These are phyloP conservation scores for Selenia dentaria DNA, from an alignment of 2,888 invertebrate genomes.

Conservation along the genomic window DNA sequence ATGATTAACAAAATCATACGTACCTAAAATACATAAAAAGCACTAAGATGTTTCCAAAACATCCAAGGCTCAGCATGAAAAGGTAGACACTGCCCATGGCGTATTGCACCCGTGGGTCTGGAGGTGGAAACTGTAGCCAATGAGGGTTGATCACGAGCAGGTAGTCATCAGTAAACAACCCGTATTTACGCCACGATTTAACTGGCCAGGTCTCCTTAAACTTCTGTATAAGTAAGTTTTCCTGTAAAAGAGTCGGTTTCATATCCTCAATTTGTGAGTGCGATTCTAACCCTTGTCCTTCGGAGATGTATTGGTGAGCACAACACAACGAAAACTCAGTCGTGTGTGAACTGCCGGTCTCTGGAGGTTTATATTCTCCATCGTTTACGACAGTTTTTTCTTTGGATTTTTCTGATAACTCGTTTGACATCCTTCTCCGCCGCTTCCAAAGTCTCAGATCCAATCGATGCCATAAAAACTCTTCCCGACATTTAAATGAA, in stretches of 20 bases:
- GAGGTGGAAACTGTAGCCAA: slow-evolving; percentile 89
- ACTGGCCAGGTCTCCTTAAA: slow-evolving; percentile 73
- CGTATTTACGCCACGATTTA: slow-evolving; percentile 77
- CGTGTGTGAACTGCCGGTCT: not conserved
- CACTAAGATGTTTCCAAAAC: slow-evolving; percentile 88
- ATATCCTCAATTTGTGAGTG: slow-evolving; percentile 18
- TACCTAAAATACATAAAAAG: slow-evolving; percentile 89
- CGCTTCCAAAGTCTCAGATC: slow-evolving; percentile 72
- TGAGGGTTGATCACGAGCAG: slow-evolving; percentile 86
- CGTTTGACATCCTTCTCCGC: slow-evolving; percentile 54
- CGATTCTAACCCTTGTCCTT: not conserved
- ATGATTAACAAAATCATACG: slow-evolving; percentile 1
- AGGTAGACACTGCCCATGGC: slow-evolving; percentile 86
- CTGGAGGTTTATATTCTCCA: not conserved
- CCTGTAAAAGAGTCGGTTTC: slow-evolving; percentile 14
- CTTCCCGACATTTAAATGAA: slow-evolving; percentile 54
- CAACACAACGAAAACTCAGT: not conserved
- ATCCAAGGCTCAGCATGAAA: slow-evolving; percentile 86
- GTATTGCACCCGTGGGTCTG: slow-evolving; percentile 82
- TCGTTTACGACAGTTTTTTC: slow-evolving; percentile 16
- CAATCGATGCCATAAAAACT: slow-evolving; percentile 56
- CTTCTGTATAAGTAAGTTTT: slow-evolving; percentile 38
- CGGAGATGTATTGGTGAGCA: not conserved
- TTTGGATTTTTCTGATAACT: slow-evolving; percentile 22
- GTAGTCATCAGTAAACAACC: slow-evolving; percentile 84